A percentile compares a stretch with the other conserved stretches of the same genome.
These are phyloP conservation scores for Omphaloscelis lunosa DNA, from an alignment of 2,888 invertebrate species.

Conservation along the genomic window DNA sequence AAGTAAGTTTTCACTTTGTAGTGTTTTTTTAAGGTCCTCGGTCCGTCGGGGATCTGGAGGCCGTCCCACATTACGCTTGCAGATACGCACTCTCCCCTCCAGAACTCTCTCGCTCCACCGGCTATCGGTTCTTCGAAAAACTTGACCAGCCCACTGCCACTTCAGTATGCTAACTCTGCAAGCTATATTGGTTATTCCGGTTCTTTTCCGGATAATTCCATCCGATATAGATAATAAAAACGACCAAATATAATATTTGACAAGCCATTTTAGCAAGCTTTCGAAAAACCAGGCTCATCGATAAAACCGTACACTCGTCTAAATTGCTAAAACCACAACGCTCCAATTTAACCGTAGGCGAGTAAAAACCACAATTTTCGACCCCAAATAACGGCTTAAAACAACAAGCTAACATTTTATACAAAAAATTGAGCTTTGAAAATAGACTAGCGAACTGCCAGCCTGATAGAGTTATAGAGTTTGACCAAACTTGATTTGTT, in stretches of 20 bases:
- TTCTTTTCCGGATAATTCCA: no score
- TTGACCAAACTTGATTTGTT: conserved; percentile 38
- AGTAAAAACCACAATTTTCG: conserved; percentile 14
- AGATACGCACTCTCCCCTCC: no score
- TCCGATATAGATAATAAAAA: background rate
- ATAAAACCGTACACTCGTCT: conserved; percentile 8
- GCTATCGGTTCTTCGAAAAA: no score
- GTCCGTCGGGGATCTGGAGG: no score
- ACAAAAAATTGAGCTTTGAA: conserved; percentile 21
- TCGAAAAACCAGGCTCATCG: background rate
- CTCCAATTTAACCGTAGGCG: conserved; percentile 2
- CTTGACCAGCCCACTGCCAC: no score
- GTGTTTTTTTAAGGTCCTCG: no score
- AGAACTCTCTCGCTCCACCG: no score
- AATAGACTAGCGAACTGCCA: conserved; percentile 2
- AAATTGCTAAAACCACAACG: conserved; percentile 42
- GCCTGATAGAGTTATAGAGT: conserved; percentile 18
- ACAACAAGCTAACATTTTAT: conserved; percentile 34
- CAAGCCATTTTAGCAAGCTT: background rate
- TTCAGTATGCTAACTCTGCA: no score
- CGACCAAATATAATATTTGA: background rate
- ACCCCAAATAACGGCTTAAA: conserved; percentile 40
- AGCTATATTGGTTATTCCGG: no score
- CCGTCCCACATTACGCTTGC: no score
- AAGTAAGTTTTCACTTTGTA: no score